Conservation (phyloP, 2,113 vertebrate genomes). For the Chionomys nivalis region DNA sequence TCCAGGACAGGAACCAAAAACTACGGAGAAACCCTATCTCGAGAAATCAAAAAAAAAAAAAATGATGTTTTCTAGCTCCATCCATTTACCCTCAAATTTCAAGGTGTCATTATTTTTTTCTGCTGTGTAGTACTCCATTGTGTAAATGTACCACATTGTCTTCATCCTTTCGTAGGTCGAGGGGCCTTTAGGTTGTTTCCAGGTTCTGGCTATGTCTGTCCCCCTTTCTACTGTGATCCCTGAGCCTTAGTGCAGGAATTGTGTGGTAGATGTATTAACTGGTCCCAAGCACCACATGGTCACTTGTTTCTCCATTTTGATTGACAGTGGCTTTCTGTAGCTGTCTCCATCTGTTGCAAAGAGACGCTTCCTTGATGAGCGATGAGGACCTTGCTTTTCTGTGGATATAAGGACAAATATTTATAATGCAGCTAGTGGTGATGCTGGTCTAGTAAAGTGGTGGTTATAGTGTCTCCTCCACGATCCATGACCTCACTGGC, state of each 20-base stretch:
- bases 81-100: too few relatives aligned
- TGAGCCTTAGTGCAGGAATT: background rate
- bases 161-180: too few relatives aligned
- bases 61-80: too few relatives aligned
- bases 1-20: too few relatives aligned
- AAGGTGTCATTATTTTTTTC: too few relatives aligned
- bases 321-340: background rate
- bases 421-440: background rate
- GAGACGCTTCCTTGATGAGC: background rate
- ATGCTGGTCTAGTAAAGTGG: background rate
- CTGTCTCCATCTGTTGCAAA: background rate
- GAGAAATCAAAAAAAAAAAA: too few relatives aligned
- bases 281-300: background rate
- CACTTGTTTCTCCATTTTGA: background rate
- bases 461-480: background rate
- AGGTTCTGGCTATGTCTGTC: background rate
- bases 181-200: too few relatives aligned
- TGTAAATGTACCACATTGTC: too few relatives aligned
- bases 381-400: background rate
- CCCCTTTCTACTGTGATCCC: background rate
- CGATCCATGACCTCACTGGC: background rate
- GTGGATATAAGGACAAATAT: background rate
- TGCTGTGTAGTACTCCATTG: too few relatives aligned
- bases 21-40: too few relatives aligned
- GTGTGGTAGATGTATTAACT: background rate